Evolutionary conservation across 2,888 invertebrate species (phyloP), one percentile per base, ranked within the genome.

Genomic region (Ceriagrion tenellum): DNA sequence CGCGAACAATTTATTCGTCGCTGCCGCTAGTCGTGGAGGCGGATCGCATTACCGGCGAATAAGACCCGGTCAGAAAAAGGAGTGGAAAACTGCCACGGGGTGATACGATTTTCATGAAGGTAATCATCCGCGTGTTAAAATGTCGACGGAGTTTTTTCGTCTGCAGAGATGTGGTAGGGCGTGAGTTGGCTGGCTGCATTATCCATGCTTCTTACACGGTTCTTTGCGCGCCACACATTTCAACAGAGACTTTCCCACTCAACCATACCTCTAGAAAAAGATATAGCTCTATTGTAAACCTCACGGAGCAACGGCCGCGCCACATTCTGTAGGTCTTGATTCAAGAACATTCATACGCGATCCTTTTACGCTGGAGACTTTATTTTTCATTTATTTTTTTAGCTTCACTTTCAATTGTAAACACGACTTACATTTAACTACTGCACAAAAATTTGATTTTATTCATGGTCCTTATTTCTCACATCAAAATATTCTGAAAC

Each of bases 1-100:
- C 81, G 81, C 35, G 81, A 81, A 81, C 81, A 35, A 81, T 81
- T 81, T 81, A 81, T 81, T 81, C 81, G 13, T 81, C 35, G 13
- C 13, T 35, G 81, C 81, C 81, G 16, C 35, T 35, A 35, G 81
- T 81, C 35, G 81, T 13, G 35, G 26, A 26, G 26, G 74, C 74
- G 35, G 81, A 81, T 81, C 81, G 30, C 81, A 81, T 81, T 81
- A 35, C 81, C 81, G 30, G 23, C 13, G 4, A 69, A 20, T 26
- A 8, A 35, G 81, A 74, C 74, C 16, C 30, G n/a, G 69, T 4
- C 26, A 0, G 16, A 81, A 81, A 35, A 81, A 81, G 35, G 30
- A 30, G 3, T 18, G 81, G 13, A 81, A 81, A 81, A 35, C 35
- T 8, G 81, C 35, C n/a, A 2, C 0, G 35, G 81, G 13, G 13